Evolutionary conservation across 2,113 vertebrate species (phyloP).

Genomic region (Oreochromis tanganicae): DNA sequence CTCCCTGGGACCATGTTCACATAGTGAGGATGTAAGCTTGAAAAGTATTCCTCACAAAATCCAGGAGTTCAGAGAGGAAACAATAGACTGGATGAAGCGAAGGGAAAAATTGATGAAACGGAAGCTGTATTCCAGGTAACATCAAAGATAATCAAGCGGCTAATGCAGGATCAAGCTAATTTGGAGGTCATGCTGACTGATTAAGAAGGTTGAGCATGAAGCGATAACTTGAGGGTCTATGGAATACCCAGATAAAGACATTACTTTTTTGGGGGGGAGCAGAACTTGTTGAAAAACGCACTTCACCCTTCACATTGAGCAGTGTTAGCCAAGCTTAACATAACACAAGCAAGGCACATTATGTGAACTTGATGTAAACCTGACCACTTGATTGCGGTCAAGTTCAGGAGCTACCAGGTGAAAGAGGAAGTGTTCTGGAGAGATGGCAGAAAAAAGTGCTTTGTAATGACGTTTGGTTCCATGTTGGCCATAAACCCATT

Average conservation of each 20-base stretch:
- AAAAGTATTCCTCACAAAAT: not conserved
- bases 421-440: not conserved
- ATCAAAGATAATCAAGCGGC: not conserved
- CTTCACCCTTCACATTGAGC: not conserved
- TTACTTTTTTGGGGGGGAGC: not conserved
- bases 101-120: accelerated
- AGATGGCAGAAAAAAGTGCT: not conserved
- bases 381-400: not conserved
- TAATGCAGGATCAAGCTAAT: not conserved
- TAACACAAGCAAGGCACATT: not conserved
- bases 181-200: not conserved
- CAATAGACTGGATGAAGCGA: not conserved
- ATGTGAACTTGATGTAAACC: not conserved
- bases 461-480: not conserved
- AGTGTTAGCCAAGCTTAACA: not conserved
- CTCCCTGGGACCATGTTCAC: not conserved
- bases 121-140: not conserved
- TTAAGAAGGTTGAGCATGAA: not conserved
- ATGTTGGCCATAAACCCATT: not conserved
- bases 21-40: not conserved
- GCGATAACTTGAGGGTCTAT: not conserved
- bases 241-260: not conserved
- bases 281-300: not conserved
- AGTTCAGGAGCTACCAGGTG: not conserved
- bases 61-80: not conserved